Percentiles rank a stretch among this genome's conserved stretches.
Conservation (phyloP, 2,113 vertebrate species). For the Elephas maximus region DNA sequence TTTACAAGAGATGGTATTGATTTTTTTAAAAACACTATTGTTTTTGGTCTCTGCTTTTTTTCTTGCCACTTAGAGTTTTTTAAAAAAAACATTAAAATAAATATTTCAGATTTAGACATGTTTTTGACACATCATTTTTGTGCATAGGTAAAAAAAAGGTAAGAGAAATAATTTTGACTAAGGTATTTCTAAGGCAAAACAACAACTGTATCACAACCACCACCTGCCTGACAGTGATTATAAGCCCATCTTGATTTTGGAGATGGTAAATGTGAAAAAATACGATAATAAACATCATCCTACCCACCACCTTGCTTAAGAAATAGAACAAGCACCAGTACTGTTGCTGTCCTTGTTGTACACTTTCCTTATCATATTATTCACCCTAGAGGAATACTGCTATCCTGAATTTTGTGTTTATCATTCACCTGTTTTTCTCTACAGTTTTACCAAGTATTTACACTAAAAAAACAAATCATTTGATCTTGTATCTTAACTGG, state of each 20-base stretch:
- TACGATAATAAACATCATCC: not conserved
- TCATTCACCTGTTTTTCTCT: not conserved
- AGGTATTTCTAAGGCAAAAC: not conserved
- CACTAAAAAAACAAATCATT: not conserved
- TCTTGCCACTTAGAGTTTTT: slow-evolving; percentile 14
- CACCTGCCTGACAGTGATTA: not conserved
- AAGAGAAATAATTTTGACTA: not conserved
- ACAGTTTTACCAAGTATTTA: not conserved
- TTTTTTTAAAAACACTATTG: not conserved
- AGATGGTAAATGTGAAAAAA: not conserved
- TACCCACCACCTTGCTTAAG: not conserved
- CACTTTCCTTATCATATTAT: not conserved
- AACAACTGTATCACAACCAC: not conserved
- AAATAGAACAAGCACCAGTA: not conserved
- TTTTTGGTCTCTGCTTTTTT: slow-evolving; percentile 44
- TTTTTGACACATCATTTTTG: not conserved
- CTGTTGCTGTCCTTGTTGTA: not conserved
- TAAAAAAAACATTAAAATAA: not conserved
- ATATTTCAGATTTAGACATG: not conserved
- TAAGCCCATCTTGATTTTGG: not conserved
- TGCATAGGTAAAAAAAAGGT: not conserved
- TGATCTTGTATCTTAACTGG: not conserved
- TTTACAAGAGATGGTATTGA: slow-evolving; percentile 58
- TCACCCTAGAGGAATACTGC: not conserved
- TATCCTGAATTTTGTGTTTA: not conserved